Evolutionary conservation across 1,140 invertebrate species (phyloP).

Genomic region (Drosophila mayri): DNA sequence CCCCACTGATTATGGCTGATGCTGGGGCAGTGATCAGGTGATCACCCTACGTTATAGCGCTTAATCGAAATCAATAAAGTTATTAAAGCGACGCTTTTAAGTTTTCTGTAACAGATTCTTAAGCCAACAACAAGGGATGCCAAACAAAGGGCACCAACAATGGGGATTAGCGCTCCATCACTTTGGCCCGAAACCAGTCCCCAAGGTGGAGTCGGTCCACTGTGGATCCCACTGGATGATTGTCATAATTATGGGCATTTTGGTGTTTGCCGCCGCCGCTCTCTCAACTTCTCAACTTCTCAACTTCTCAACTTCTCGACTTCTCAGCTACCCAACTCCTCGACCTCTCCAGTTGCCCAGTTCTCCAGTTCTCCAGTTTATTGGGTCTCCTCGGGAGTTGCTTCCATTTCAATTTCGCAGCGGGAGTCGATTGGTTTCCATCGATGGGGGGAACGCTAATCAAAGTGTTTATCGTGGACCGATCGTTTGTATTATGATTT

Average conservation of each 20-base stretch:
- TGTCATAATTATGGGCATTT: constrained; percentile 83
- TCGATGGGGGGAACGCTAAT: constrained; percentile 60
- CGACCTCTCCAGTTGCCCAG: neutral
- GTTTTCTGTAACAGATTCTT: constrained; percentile 84
- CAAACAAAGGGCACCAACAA: constrained; percentile 60
- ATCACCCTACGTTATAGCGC: constrained; percentile 73
- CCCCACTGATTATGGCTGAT: neutral
- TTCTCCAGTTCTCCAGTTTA: neutral
- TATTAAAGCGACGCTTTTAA: constrained; percentile 82
- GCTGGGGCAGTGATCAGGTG: neutral
- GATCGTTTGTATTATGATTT: constrained; percentile 82
- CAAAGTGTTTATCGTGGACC: constrained; percentile 80
- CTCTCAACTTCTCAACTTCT: constrained; percentile 33
- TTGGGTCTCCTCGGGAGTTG: constrained; percentile 57
- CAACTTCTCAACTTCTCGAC: neutral
- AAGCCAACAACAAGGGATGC: constrained; percentile 72
- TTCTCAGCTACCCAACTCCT: neutral
- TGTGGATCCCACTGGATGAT: constrained; percentile 64
- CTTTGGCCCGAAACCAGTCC: neutral
- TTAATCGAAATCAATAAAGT: constrained; percentile 84
- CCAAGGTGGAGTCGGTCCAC: neutral
- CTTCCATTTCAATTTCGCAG: constrained; percentile 83
- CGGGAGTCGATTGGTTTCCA: constrained; percentile 48
- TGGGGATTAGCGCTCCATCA: constrained; percentile 49
- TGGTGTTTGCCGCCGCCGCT: constrained; percentile 68